These are phyloP conservation scores for Ctenomys sociabilis DNA, from an alignment of 2,113 vertebrate genomes.

Conservation along the genomic window DNA sequence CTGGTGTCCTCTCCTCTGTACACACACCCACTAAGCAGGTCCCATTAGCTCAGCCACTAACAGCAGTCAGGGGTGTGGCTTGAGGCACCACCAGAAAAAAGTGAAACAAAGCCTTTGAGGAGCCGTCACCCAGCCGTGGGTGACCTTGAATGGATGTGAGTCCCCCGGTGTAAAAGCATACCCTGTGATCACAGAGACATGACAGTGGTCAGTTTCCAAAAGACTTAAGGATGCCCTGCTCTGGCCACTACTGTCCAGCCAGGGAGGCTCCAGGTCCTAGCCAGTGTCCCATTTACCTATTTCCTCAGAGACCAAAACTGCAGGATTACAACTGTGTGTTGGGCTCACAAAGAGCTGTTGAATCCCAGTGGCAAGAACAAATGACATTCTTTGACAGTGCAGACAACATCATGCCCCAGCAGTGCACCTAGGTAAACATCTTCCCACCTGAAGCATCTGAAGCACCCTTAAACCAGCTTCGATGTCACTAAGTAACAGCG, in stretches of 20 bases:
- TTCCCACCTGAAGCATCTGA: background rate
- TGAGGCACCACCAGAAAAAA: background rate
- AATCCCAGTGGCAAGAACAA: background rate
- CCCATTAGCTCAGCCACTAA: background rate
- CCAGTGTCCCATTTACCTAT: background rate
- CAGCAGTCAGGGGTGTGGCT: too few species aligned
- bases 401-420: background rate
- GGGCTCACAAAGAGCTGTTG: background rate
- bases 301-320: background rate
- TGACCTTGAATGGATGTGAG: background rate
- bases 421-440: background rate
- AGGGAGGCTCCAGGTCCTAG: background rate
- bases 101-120: background rate
- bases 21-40: background rate
- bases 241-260: background rate
- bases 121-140: rapidly evolving
- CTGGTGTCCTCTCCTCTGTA: background rate
- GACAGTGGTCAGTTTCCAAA: background rate
- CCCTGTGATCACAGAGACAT: background rate
- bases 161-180: background rate
- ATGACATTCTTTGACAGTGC: background rate
- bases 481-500: background rate
- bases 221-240: background rate
- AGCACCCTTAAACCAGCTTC: background rate
- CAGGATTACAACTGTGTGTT: background rate